Base-by-base conservation (phyloP, 1,140 invertebrate genomes). In the Tachypleus tridentatus region DNA sequence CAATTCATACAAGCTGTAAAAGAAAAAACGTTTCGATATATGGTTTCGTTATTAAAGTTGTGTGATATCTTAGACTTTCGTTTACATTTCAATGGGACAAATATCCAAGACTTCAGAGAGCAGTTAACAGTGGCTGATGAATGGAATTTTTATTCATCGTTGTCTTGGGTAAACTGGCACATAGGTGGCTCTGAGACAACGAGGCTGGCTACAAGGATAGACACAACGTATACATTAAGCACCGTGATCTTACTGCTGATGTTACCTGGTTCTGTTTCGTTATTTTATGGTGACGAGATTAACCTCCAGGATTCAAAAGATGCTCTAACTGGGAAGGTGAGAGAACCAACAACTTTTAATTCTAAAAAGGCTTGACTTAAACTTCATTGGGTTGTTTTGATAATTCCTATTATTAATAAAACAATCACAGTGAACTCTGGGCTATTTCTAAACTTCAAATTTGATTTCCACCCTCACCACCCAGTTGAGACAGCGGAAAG, bases 261-360 rank as follows among this genome's bases (percentile, higher is more conserved):
- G 77, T 73, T 92, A 48, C 88, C 89, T 3, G 89, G 89, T 4
- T 88, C 87, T 8, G 82, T 87, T 0, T 88, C 81, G 68, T 83
- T 91, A 69, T 87, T 90, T 74, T 90, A 91, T 73, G 87, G 87
- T 4, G 88, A 91, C 75, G 88, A 90, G 79, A 82, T 89, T 66
- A 82, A 81, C 11, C 57, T 74, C 6, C 29, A 63, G 11, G 67
- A 71, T 48, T 63, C 62, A 8, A 62, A 58, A 51, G 70, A 74
- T 54, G 29, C 53, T 5, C 51, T 60, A 56, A 64, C 57, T 4
- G 66, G 65, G 64, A 73, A 72, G 64, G 72, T 73, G 64, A 71
- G 64, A n/a, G n/a, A n/a, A n/a, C n/a, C n/a, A n/a, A n/a, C n/a
- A n/a, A n/a, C n/a, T n/a, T n/a, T n/a, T n/a, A n/a, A n/a, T n/a